Evolutionary conservation across 2,113 vertebrate species (phyloP), one percentile per base, ranked within the genome.

Genomic region (Cairina moschata): DNA sequence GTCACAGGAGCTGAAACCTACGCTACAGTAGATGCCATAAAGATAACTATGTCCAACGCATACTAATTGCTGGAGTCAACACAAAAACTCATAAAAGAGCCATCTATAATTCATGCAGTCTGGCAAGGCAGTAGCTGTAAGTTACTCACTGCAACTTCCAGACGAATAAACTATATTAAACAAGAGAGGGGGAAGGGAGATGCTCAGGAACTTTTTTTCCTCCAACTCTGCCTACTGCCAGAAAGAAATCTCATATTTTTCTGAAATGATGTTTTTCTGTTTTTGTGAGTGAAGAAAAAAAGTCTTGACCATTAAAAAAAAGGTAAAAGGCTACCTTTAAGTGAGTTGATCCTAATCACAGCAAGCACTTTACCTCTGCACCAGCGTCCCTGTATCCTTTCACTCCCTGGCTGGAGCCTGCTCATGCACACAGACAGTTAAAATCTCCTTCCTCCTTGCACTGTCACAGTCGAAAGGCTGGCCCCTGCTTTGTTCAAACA

Each of bases 91-190:
- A 88, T 95, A 95, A 95, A 97, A 95, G 65, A 87, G 83, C 73
- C 83, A 95, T 94, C 84, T 96, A 95, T 96, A 96, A 97, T 96
- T 97, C 93, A 97, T 95, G 90, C 78, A 75, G 54, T 79, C 93
- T 94, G 81, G 87, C 92, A 95, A 95, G 86, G 59, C 77, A 60
- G 81, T 46, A 69, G 66, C 89, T 86, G 28, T 55, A 72, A 88
- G 94, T 86, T 91, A 80, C 80, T 85, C 42, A 22, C 63, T 79
- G 62, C 92, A 82, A 92, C 73, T 91, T 88, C 65, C 21, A 91
- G 78, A 83, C 36, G 76, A 95, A 93, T 79, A 91, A 90, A 90
- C 58, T 55, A 40, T 29, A 91, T 50, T 69, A 86, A 92, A 94
- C 54, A 65, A 86, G 79, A 74, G 3, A 0, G 29, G 15, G 15